Conservation (phyloP, 2,113 vertebrate genomes). For the Ancistrus triradiatus region DNA sequence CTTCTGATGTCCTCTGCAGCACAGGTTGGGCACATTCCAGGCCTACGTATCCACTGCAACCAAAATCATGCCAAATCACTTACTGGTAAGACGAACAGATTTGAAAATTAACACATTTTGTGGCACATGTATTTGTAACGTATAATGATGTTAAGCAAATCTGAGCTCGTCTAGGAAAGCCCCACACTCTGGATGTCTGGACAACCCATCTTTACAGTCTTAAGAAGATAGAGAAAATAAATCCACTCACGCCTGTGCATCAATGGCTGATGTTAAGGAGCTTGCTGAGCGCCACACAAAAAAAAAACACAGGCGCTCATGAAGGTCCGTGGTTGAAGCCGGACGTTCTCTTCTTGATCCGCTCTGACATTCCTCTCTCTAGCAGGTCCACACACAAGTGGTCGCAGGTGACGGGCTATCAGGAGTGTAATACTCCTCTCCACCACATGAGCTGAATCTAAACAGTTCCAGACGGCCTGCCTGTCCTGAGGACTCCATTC, state of each 20-base stretch:
- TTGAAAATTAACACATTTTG: too few species aligned
- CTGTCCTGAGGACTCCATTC: slow-evolving; percentile 91
- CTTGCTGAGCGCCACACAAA: slow-evolving; percentile 93
- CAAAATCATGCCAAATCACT: too few species aligned
- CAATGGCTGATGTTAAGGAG: slow-evolving; percentile 80
- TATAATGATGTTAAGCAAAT: too few species aligned
- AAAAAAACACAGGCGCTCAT: slow-evolving; percentile 92
- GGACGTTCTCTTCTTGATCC: slow-evolving; percentile 75
- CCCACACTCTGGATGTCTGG: too few species aligned
- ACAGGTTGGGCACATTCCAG: too few species aligned
- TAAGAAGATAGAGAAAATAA: background rate
- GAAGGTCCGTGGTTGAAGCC: slow-evolving; percentile 86
- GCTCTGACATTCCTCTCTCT: slow-evolving; percentile 84
- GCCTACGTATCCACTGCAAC: too few species aligned
- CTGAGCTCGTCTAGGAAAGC: too few species aligned
- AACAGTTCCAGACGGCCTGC: slow-evolving; percentile 76
- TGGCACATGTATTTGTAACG: too few species aligned
- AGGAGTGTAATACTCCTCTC: slow-evolving; percentile 87
- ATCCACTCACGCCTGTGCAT: slow-evolving; percentile 84
- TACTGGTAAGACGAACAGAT: too few species aligned
- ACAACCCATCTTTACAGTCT: too few species aligned
- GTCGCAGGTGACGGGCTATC: slow-evolving; percentile 81
- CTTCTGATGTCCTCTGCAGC: too few species aligned
- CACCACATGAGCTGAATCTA: slow-evolving; percentile 82
- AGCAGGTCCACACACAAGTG: slow-evolving; percentile 86